Percentiles rank a stretch among this genome's conserved stretches.
phyloP scores from a whole-genome alignment of 2,888 invertebrate genomes.

The Dioctria linearis region DNA sequence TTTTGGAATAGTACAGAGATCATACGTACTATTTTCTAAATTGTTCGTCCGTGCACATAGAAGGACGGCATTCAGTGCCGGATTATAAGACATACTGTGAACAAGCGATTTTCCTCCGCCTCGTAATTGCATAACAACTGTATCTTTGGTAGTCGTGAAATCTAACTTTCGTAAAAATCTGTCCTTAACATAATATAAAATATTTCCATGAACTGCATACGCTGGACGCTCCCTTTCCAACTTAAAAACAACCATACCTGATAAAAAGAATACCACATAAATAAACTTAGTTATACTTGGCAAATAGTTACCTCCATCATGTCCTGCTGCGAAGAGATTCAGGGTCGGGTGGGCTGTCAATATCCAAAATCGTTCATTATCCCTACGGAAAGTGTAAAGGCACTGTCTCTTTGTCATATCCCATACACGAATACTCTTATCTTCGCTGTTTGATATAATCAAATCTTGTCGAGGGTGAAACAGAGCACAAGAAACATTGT shows the following conservation, averaged over 20 bases:
- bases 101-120: slow-evolving; percentile 84
- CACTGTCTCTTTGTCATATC: slow-evolving; percentile 97
- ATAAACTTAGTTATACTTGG: background rate
- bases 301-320: slow-evolving; percentile 90
- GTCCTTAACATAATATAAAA: slow-evolving; percentile 97
- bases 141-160: slow-evolving; percentile 92
- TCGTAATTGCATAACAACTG: slow-evolving; percentile 92
- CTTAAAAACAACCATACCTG: slow-evolving; percentile 73
- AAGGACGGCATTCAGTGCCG: slow-evolving; percentile 95
- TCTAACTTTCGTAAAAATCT: slow-evolving; percentile 91
- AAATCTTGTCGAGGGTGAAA: slow-evolving; percentile 98
- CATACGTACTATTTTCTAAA: slow-evolving; percentile 93
- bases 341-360: slow-evolving; percentile 93
- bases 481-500: slow-evolving; percentile 97
- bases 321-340: slow-evolving; percentile 99
- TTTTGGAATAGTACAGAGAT: slow-evolving; percentile 91
- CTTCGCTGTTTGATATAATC: slow-evolving; percentile 97
- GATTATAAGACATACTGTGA: slow-evolving; percentile 94
- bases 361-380: slow-evolving; percentile 98
- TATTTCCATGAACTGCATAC: slow-evolving; percentile 92
- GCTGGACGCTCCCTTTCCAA: slow-evolving; percentile 97
- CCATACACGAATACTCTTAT: slow-evolving; percentile 98
- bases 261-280: slow-evolving; percentile 59
- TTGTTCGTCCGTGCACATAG: slow-evolving; percentile 87
- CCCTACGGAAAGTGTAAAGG: slow-evolving; percentile 92